Evolutionary conservation across 1,140 invertebrate genomes (phyloP).

Genomic region (Diplogasteroides magnus): DNA sequence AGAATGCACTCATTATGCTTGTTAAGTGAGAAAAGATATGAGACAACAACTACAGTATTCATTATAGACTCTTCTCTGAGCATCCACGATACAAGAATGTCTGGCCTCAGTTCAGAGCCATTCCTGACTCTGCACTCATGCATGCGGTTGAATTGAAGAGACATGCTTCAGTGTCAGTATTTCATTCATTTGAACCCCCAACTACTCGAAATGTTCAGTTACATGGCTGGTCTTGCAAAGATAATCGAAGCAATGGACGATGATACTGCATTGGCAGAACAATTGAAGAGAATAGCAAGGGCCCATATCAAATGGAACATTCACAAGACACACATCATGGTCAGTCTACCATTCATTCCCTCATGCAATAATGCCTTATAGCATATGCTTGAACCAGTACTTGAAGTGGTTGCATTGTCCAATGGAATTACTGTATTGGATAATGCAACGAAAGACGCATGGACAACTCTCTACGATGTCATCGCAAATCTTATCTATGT

Average conservation of each 20-base stretch:
- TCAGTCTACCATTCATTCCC: constrained; percentile 11
- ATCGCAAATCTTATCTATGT: constrained; percentile 49
- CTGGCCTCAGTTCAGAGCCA: constrained; percentile 47
- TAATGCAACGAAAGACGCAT: constrained; percentile 37
- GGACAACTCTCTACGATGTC: constrained; percentile 48
- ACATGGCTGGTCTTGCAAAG: constrained; percentile 38
- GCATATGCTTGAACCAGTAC: constrained; percentile 38
- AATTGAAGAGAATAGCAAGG: constrained; percentile 37
- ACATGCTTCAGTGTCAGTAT: constrained; percentile 22
- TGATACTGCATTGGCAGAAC: constrained; percentile 25
- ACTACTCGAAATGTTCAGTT: no score
- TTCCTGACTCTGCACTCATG: constrained; percentile 48
- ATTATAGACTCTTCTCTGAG: constrained; percentile 44
- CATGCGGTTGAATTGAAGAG: constrained; percentile 38
- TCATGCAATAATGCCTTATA: constrained; percentile 9
- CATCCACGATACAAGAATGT: constrained; percentile 46
- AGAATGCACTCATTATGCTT: constrained; percentile 27
- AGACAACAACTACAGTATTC: background rate
- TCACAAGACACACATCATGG: constrained; percentile 42
- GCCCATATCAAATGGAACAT: constrained; percentile 47
- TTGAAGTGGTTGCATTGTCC: constrained; percentile 33
- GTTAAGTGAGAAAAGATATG: constrained; percentile 8
- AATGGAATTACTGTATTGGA: constrained; percentile 27
- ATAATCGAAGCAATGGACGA: constrained; percentile 48
- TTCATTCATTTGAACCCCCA: background rate